phyloP scores from a whole-genome alignment of 2,113 vertebrate species.

The Bufo bufo region DNA sequence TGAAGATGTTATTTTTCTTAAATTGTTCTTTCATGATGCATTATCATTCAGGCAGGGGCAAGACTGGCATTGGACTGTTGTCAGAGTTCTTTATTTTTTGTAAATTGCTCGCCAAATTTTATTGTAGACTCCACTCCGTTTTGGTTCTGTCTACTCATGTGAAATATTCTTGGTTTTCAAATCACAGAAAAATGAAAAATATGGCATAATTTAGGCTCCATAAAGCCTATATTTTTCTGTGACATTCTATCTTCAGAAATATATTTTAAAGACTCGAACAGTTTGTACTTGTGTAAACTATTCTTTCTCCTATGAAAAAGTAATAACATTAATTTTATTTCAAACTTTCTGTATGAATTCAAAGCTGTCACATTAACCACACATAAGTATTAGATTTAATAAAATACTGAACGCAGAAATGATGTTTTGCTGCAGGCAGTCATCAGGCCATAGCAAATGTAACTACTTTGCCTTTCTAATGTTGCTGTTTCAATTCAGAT shows the following conservation, averaged over 20 bases:
- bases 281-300: constrained; percentile 70
- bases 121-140: background rate
- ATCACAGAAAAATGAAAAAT: background rate
- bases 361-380: constrained; percentile 76
- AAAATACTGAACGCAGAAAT: constrained; percentile 70
- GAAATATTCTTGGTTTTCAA: background rate
- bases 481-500: constrained; percentile 61
- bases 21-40: background rate
- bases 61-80: background rate
- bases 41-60: background rate
- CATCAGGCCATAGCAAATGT: constrained; percentile 71
- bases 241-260: background rate
- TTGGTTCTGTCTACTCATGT: background rate
- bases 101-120: background rate
- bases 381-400: constrained; percentile 79
- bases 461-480: constrained; percentile 68
- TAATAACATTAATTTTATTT: constrained; percentile 81
- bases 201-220: background rate
- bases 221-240: background rate
- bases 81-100: too few species aligned
- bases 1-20: too few species aligned
- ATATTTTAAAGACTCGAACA: constrained; percentile 44
- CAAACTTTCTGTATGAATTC: constrained; percentile 74
- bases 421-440: constrained; percentile 67
- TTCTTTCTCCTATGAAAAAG: constrained; percentile 73